phyloP scores from a whole-genome alignment of 2,113 vertebrate species.

The Grus americana region DNA sequence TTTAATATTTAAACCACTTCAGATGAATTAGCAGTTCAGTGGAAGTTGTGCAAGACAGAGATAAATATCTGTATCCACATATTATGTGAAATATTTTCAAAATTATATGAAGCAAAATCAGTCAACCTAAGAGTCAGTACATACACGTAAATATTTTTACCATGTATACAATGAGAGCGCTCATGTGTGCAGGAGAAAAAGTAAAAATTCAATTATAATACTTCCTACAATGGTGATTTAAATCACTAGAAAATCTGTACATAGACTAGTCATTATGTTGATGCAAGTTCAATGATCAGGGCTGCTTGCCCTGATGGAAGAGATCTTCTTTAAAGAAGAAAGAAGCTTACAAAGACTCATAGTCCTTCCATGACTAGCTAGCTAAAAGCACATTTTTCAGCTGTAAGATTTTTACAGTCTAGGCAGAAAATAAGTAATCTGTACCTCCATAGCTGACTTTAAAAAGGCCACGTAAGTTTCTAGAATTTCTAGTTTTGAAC shows the following conservation, averaged over 20 bases:
- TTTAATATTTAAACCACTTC: neutral
- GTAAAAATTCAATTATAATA: neutral
- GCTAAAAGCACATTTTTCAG: neutral
- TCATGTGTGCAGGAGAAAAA: neutral
- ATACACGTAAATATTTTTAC: neutral
- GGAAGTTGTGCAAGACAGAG: neutral
- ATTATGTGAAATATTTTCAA: neutral
- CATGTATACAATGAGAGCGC: neutral
- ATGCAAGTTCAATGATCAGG: neutral
- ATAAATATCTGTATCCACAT: neutral
- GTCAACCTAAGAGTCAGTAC: neutral
- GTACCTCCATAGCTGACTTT: slow-evolving; percentile 81
- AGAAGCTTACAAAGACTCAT: neutral
- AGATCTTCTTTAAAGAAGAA: neutral
- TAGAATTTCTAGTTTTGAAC: slow-evolving; percentile 75
- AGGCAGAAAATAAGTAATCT: neutral
- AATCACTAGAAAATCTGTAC: neutral
- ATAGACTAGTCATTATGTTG: neutral
- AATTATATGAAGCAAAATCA: neutral
- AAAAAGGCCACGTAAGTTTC: slow-evolving; percentile 80
- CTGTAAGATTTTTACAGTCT: neutral
- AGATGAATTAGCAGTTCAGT: neutral
- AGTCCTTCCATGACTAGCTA: neutral
- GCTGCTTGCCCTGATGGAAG: neutral
- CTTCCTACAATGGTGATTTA: neutral